Percentiles rank a stretch among this genome's conserved stretches.
Evolutionary conservation across 92 coral and sea anemone genomes (phyloP).

Genomic region (Nematostella vectensis): DNA sequence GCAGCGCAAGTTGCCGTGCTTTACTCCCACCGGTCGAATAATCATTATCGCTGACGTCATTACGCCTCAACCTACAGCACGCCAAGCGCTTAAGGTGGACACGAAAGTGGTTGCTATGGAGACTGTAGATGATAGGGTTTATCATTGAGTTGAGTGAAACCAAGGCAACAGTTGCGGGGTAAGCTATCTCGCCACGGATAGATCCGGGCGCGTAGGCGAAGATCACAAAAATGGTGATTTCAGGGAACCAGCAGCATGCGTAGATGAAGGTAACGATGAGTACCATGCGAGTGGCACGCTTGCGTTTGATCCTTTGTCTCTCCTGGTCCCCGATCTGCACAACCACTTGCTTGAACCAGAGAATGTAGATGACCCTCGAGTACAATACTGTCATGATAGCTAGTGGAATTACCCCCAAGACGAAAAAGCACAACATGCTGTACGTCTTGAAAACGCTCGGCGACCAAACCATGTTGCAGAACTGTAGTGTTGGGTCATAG

Average conservation of each 20-base stretch:
- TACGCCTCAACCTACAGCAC: conserved; percentile 4
- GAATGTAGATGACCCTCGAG: conserved; percentile 5
- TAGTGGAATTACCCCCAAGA: conserved; percentile 17
- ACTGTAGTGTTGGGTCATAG: conserved; percentile 5
- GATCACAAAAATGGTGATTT: conserved; percentile 15
- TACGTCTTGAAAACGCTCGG: conserved; percentile 9
- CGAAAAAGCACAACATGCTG: conserved; percentile 14
- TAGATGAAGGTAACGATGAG: conserved; percentile 36
- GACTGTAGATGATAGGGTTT: conserved; percentile 59
- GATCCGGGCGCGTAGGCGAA: conserved; percentile 20
- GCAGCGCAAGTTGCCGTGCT: too few relatives aligned
- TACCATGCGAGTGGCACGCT: conserved; percentile 36
- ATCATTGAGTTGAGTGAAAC: conserved; percentile 42
- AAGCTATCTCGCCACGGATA: conserved; percentile 13
- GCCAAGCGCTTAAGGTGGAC: conserved; percentile 16
- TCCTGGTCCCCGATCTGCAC: conserved; percentile 7
- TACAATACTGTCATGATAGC: conserved; percentile 15
- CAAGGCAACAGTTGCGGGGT: conserved; percentile 30
- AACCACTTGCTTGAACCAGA: conserved; percentile 27
- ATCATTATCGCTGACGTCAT: neutral
- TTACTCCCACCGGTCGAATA: neutral
- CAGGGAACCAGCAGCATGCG: conserved; percentile 36
- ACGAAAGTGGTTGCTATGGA: conserved; percentile 49
- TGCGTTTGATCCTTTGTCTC: conserved; percentile 7
- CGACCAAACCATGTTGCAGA: conserved; percentile 17